Evolutionary conservation across 1,140 invertebrate species (phyloP).

Genomic region (Euwallacea similis): DNA sequence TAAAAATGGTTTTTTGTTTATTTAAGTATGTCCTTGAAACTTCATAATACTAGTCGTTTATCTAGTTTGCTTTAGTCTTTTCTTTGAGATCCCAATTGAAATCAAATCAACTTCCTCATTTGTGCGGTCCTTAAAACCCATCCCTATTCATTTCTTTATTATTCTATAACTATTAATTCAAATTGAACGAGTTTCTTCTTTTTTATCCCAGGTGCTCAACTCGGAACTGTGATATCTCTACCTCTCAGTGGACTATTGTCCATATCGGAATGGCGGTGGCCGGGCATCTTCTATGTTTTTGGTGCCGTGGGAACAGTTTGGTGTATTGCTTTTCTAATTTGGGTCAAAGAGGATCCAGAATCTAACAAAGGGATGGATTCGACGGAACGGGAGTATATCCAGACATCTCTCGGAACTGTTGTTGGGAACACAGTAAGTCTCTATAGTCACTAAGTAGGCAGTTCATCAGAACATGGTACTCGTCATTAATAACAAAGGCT

Average conservation of each 20-base stretch:
- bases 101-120: too few species aligned
- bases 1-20: too few species aligned
- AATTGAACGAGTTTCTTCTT: neutral
- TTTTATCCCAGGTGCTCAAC: conserved; percentile 70
- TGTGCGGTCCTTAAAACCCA: too few species aligned
- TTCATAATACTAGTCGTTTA: too few species aligned
- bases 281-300: conserved; percentile 89
- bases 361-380: conserved; percentile 76
- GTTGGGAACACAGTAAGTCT: conserved; percentile 70
- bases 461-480: too few species aligned
- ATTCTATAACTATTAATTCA: too few species aligned
- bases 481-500: too few species aligned
- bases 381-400: conserved; percentile 85
- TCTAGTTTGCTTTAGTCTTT: too few species aligned
- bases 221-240: conserved; percentile 86
- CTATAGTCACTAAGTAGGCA: too few species aligned
- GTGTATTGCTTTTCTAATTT: conserved; percentile 79
- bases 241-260: conserved; percentile 80
- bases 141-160: too few species aligned
- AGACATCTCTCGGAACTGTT: conserved; percentile 75
- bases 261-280: conserved; percentile 79
- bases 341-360: conserved; percentile 82
- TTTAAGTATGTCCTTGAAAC: too few species aligned
- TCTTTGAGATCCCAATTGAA: too few species aligned
- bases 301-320: conserved; percentile 80